Percentiles rank a stretch among this genome's conserved stretches.
Conservation (phyloP, 2,113 vertebrate species). For the Neofelis nebulosa region DNA sequence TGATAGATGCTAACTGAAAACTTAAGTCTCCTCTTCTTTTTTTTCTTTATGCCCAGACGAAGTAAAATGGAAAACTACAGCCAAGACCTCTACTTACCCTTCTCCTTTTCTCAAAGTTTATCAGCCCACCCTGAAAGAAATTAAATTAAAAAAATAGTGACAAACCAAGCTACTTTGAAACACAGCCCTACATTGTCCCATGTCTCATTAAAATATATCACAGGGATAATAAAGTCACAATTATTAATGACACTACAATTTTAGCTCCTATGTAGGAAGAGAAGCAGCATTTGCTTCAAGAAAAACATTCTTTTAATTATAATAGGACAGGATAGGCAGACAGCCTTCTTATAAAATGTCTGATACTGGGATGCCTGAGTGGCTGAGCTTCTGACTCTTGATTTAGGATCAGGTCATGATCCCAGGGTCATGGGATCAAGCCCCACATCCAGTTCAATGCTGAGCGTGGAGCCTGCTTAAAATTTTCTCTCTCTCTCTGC, state of each 20-base stretch:
- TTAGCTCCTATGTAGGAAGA: not conserved
- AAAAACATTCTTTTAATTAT: not conserved
- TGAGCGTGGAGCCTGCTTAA: too few relatives aligned
- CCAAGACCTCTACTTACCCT: conserved; percentile 86
- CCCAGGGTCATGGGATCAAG: too few relatives aligned
- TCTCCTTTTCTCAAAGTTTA: conserved; percentile 97
- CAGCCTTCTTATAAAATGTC: not conserved
- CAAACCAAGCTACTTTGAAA: conserved; percentile 37
- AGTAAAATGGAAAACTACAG: not conserved
- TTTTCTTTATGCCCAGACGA: not conserved
- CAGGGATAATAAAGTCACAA: not conserved
- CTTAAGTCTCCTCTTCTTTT: not conserved
- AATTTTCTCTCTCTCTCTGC: too few relatives aligned
- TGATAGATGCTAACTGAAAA: too few relatives aligned
- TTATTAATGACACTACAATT: not conserved
- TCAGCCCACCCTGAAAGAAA: conserved; percentile 90
- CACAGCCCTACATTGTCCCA: not conserved
- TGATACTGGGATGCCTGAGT: not conserved
- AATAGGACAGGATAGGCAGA: not conserved
- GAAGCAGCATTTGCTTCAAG: not conserved
- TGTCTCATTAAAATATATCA: not conserved
- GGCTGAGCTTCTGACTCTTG: too few relatives aligned
- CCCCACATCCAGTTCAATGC: too few relatives aligned
- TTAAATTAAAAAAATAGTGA: conserved; percentile 39
- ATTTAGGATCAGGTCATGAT: too few relatives aligned